Evolutionary conservation across 2,113 vertebrate species (phyloP).

Genomic region (Poecilia latipinna): DNA sequence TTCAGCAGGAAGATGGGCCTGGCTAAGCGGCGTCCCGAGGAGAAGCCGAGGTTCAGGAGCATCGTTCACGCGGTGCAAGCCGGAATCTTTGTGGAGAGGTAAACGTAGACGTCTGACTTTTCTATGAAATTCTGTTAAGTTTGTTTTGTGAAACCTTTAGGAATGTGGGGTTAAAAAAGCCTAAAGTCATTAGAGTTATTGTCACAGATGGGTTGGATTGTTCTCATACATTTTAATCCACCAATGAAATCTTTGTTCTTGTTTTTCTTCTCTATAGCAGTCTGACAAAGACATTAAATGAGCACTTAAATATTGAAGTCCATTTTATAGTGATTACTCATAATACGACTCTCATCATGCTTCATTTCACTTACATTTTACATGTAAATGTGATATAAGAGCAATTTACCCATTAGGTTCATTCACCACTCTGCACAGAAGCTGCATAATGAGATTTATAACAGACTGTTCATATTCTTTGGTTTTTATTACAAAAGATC

Average conservation of each 20-base stretch:
- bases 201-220: too few relatives aligned
- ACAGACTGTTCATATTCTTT: too few relatives aligned
- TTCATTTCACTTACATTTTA: neutral
- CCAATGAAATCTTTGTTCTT: neutral
- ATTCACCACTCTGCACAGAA: neutral
- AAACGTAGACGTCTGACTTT: neutral
- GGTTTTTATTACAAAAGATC: too few relatives aligned
- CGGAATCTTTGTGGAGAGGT: conserved; percentile 92
- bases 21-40: conserved; percentile 89
- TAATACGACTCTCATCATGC: neutral
- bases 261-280: neutral
- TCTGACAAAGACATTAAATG: neutral
- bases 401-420: too few relatives aligned
- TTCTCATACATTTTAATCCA: neutral
- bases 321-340: neutral
- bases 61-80: conserved; percentile 98
- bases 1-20: conserved; percentile 98
- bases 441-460: neutral
- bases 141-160: neutral
- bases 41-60: conserved; percentile 96
- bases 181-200: too few relatives aligned
- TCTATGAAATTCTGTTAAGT: too few relatives aligned
- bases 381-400: neutral
- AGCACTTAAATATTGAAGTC: neutral
- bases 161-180: too few relatives aligned